Percentiles rank a stretch among this genome's conserved stretches.
Conservation (phyloP, 2,888 invertebrate genomes). For the Gymnoscelis rufifasciata region DNA sequence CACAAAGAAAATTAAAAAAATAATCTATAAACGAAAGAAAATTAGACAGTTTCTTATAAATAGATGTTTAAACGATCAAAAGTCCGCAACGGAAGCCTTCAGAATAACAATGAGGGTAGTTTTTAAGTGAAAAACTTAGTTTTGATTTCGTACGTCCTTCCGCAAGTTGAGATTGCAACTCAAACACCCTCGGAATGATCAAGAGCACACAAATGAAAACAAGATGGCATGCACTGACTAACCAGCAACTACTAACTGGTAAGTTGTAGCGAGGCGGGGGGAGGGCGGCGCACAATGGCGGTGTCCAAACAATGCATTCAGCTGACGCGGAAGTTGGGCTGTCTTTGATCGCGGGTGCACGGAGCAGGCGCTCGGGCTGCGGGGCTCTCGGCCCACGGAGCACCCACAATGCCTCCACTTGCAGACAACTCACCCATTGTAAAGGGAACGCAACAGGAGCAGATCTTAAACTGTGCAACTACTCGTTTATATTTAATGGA, state of each 20-base stretch:
- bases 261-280: not conserved
- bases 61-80: not conserved
- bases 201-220: not conserved
- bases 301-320: constrained; percentile 17
- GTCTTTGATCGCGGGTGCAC: constrained; percentile 16
- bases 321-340: constrained; percentile 9
- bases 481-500: too few relatives aligned
- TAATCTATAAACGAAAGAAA: too few relatives aligned
- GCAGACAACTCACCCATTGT: not conserved
- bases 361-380: too few relatives aligned
- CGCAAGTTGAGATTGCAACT: not conserved
- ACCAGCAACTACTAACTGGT: too few relatives aligned
- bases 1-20: too few relatives aligned
- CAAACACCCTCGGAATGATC: constrained; percentile 1
- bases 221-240: too few relatives aligned
- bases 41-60: not conserved
- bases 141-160: not conserved
- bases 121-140: not conserved
- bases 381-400: not conserved
- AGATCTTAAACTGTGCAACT: too few relatives aligned
- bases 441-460: too few relatives aligned
- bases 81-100: not conserved
- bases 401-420: not conserved
- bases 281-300: constrained; percentile 19
- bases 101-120: not conserved